A percentile compares a stretch with the other conserved stretches of the same genome.
Conservation (phyloP, 2,888 invertebrate species). For the Melanchra persicariae region DNA sequence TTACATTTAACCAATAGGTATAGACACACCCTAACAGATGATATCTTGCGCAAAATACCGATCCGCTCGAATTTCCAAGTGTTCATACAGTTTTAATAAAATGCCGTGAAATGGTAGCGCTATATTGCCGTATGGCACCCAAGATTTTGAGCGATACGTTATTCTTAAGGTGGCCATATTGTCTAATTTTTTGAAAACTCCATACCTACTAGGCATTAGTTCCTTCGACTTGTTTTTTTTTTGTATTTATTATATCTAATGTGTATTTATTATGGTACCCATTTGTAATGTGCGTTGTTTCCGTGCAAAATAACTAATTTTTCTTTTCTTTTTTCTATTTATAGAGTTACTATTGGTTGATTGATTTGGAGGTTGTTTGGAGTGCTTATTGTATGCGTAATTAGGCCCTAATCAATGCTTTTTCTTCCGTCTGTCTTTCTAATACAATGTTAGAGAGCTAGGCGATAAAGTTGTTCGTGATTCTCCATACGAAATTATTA, state of each 20-base stretch:
- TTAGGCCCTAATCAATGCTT: no score
- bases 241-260: no score
- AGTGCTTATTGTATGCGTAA: no score
- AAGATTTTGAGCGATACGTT: constrained; percentile 60
- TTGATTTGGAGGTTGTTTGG: no score
- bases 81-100: constrained; percentile 61
- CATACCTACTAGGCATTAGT: not conserved
- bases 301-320: no score
- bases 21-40: constrained; percentile 54
- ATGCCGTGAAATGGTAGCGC: constrained; percentile 60
- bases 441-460: no score
- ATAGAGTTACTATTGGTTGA: not conserved
- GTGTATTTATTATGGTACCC: no score
- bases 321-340: no score
- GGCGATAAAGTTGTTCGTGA: no score
- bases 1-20: constrained; percentile 1
- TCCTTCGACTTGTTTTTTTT: not conserved
- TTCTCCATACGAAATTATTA: no score
- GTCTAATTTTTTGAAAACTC: not conserved
- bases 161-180: constrained; percentile 32
- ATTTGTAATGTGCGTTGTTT: no score
- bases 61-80: constrained; percentile 60
- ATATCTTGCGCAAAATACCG: constrained; percentile 69
- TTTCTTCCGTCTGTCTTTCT: no score
- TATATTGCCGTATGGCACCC: constrained; percentile 34